Evolutionary conservation across 1,140 invertebrate species (phyloP), one percentile per base, ranked within the genome.

Genomic region (Heliconius hewitsoni): DNA sequence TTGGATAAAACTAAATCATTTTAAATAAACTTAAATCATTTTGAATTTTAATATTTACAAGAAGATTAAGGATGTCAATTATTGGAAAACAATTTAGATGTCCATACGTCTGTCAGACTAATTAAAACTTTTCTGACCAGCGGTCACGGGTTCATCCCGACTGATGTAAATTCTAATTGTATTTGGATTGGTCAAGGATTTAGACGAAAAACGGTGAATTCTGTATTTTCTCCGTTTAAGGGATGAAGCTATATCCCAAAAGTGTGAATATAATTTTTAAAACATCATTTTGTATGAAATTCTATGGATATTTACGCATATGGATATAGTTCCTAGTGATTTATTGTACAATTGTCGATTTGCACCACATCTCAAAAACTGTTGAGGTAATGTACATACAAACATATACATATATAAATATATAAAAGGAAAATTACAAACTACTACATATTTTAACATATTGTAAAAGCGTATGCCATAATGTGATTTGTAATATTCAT

Each of bases 261-360:
- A 27, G 23, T 66, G 27, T 66, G 27, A 66, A 30, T 66, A 30
- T 66, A 66, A 66, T 66, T 30, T 30, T 66, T 66, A 3, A 27
- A 27, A 66, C 9, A 13, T 30, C 11, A 66, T 66, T 66, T 66
- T 66, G 27, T 66, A 66, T 66, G 60, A 66, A 66, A 57, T 23
- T 57, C 8, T 57, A 57, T 57, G 55, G n/a, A 19, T 66, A 66
- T 13, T 66, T 27, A 27, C n/a, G 11, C 23, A 66, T 66, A 66
- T 66, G 60, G 60, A 83, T 83, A 83, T 84, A 84, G 83, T 84
- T 84, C 83, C 83, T 84, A 84, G 81, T 78, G 72, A 50, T 71
- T 19, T 50, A 77, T 71, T 27, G 75, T 39, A 70, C 76, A 79
- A 80, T 76, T 74, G 81, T 81, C 81, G 72, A 71, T 52, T 77